These are phyloP conservation scores for Anomalospiza imberbis DNA, from an alignment of 2,797 vertebrate species.

Conservation along the genomic window DNA sequence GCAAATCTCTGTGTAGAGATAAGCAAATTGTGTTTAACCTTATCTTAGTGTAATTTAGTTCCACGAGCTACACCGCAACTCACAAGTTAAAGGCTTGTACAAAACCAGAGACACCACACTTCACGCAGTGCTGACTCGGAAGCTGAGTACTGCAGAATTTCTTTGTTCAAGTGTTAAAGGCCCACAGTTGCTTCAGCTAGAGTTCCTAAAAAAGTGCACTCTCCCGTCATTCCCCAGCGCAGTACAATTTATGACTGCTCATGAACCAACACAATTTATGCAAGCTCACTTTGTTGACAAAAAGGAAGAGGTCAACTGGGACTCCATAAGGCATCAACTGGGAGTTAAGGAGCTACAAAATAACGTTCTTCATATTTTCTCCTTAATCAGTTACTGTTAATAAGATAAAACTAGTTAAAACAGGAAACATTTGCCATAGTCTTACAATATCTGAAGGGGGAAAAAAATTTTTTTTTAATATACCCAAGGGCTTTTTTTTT, in stretches of 20 bases:
- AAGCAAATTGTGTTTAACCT: not conserved
- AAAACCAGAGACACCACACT: not conserved
- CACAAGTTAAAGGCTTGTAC: not conserved
- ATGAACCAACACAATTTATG: accelerated
- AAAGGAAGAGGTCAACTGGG: not conserved
- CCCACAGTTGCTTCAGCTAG: not conserved
- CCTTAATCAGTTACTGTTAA: not conserved
- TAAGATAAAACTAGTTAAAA: not conserved
- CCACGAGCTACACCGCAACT: accelerated
- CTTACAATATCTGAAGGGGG: not conserved
- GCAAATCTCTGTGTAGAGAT: not conserved
- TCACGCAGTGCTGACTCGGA: not conserved
- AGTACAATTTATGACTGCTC: not conserved
- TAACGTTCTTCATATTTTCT: not conserved
- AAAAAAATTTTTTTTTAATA: not conserved
- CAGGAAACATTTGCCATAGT: not conserved
- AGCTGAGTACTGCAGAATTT: not conserved
- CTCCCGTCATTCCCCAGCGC: accelerated
- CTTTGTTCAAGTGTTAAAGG: not conserved
- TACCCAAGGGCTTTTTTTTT: not conserved
- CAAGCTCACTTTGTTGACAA: not conserved
- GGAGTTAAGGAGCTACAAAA: not conserved
- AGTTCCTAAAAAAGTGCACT: not conserved
- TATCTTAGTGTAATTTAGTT: not conserved
- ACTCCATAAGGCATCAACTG: not conserved